These are phyloP conservation scores for Drosophila gunungcola DNA, from an alignment of 1,140 invertebrate genomes.

Conservation along the genomic window DNA sequence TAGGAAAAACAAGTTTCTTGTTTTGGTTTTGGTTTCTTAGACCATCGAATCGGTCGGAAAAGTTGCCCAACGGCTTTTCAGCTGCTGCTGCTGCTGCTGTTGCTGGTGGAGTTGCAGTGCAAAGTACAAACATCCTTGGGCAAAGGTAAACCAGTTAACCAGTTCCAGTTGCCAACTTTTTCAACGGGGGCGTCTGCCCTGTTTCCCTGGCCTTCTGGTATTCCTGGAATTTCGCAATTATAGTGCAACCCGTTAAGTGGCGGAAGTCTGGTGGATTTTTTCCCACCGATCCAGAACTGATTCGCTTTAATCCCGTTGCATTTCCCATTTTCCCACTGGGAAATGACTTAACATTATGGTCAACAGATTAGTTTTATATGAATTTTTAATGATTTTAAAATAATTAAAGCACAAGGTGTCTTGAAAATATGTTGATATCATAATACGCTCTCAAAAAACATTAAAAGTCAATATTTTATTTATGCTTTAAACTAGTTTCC, in stretches of 20 bases:
- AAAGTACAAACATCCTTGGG: slow-evolving; percentile 76
- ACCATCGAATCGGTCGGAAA: slow-evolving; percentile 47
- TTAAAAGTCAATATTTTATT: too few species aligned
- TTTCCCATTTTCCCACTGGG: slow-evolving; percentile 1
- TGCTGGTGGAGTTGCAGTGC: slow-evolving; percentile 7
- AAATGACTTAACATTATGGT: slow-evolving; percentile 1
- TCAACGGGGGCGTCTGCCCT: slow-evolving; percentile 59
- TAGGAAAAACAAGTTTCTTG: slow-evolving; percentile 69
- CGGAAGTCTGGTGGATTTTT: slow-evolving; percentile 29
- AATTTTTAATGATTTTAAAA: background rate
- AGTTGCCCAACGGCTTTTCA: slow-evolving; percentile 72
- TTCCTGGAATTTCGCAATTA: slow-evolving; percentile 37
- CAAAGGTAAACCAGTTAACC: slow-evolving; percentile 80
- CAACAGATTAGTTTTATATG: background rate
- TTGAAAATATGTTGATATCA: background rate
- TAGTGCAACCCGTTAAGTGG: slow-evolving; percentile 21
- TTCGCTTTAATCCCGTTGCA: slow-evolving; percentile 19
- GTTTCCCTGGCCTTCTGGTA: slow-evolving; percentile 29
- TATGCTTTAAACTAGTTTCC: too few species aligned
- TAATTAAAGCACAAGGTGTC: background rate
- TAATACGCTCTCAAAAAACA: too few species aligned
- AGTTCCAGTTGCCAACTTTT: slow-evolving; percentile 45
- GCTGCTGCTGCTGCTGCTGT: slow-evolving; percentile 12
- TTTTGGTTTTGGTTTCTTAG: slow-evolving; percentile 59
- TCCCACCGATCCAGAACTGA: slow-evolving; percentile 31